Evolutionary conservation across 2,797 vertebrate species (phyloP).

Genomic region (Anableps anableps): DNA sequence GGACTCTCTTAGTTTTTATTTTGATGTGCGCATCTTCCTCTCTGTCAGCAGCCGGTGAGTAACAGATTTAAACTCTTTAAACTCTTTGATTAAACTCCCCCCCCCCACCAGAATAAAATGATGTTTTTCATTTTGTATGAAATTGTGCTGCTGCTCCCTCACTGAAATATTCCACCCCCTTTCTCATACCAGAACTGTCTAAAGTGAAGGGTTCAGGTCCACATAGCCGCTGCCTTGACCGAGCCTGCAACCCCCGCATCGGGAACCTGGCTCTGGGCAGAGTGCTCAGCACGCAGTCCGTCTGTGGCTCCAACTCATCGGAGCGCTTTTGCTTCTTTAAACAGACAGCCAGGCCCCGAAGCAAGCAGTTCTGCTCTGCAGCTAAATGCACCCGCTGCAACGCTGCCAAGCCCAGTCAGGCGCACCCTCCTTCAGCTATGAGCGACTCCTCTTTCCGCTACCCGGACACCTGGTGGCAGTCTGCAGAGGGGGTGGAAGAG

Average conservation of each 20-base stretch:
- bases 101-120: not conserved
- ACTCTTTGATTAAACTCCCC: not conserved
- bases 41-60: constrained; percentile 68
- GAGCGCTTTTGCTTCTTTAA: constrained; percentile 85
- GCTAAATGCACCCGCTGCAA: constrained; percentile 84
- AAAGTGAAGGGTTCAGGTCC: constrained; percentile 12
- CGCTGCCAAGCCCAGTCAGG: constrained; percentile 69
- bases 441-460: constrained; percentile 91
- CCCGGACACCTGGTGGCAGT: constrained; percentile 96
- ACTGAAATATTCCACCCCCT: not conserved
- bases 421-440: constrained; percentile 89
- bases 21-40: constrained; percentile 56
- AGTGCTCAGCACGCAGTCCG: constrained; percentile 81
- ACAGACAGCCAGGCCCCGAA: constrained; percentile 34
- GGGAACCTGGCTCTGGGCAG: constrained; percentile 91
- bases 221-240: constrained; percentile 81
- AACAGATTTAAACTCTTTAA: constrained; percentile 12
- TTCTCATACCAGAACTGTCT: constrained; percentile 25
- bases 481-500: constrained; percentile 76
- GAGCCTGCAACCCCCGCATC: constrained; percentile 94
- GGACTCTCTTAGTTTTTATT: constrained; percentile 58
- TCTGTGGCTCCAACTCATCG: constrained; percentile 82
- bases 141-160: rapidly evolving
- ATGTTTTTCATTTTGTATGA: not conserved
- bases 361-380: constrained; percentile 46